These are phyloP conservation scores for Campylorhamphus procurvoides DNA, from an alignment of 2,113 vertebrate genomes.

Conservation along the genomic window DNA sequence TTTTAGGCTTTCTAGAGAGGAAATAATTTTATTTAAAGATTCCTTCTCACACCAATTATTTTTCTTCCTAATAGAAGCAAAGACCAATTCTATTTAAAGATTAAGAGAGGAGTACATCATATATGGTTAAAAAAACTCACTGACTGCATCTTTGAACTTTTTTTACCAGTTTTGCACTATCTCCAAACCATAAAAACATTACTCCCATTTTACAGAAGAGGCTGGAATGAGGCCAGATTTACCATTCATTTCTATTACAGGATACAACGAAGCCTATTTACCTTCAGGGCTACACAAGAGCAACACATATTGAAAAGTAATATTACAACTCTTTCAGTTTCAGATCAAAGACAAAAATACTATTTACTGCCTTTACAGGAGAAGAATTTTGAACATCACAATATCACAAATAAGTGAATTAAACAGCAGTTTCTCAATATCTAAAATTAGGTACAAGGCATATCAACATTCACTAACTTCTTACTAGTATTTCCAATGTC, in stretches of 20 bases:
- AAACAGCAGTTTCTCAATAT: slow-evolving; percentile 10
- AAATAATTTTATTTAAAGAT: background rate
- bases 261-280: background rate
- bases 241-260: background rate
- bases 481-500: background rate
- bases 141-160: background rate
- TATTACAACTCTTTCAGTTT: background rate
- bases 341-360: background rate
- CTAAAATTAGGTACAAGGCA: background rate
- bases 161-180: background rate
- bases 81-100: background rate
- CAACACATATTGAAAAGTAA: background rate
- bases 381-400: background rate
- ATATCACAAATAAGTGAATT: background rate
- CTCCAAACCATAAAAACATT: background rate
- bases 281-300: background rate
- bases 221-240: background rate
- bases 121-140: background rate
- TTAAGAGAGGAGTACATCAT: background rate
- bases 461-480: background rate
- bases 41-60: background rate
- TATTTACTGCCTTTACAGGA: background rate
- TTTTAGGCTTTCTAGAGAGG: background rate
- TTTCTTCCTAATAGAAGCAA: background rate
- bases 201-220: background rate